These are phyloP conservation scores for Brachionus asplanchnoidis DNA, from an alignment of 1,140 invertebrate species.

Conservation along the genomic window DNA sequence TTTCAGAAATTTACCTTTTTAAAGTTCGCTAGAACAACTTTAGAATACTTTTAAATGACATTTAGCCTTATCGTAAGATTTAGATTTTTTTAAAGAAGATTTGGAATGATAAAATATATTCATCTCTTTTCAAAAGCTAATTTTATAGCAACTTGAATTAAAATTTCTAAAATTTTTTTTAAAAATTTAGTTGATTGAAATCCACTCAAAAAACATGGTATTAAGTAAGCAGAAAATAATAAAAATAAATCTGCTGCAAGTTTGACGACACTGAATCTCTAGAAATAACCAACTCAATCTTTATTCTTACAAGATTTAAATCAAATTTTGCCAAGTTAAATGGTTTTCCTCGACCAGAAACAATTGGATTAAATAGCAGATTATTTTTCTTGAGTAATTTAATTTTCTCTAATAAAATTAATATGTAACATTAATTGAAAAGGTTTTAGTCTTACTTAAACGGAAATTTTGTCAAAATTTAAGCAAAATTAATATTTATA, in stretches of 20 bases:
- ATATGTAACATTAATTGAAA: neutral
- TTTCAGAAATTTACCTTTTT: neutral
- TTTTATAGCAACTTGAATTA: neutral
- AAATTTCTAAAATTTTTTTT: neutral
- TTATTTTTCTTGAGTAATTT: too few relatives aligned
- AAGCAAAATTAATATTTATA: neutral
- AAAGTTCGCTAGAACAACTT: neutral
- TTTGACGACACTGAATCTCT: too few relatives aligned
- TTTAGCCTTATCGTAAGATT: neutral
- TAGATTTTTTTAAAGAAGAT: neutral
- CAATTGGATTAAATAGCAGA: too few relatives aligned
- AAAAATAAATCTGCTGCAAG: too few relatives aligned
- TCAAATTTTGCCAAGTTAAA: too few relatives aligned
- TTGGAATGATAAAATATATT: neutral
- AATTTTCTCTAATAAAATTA: neutral
- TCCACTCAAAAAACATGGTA: too few relatives aligned
- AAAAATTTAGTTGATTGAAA: too few relatives aligned
- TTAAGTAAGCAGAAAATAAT: too few relatives aligned
- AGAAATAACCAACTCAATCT: too few relatives aligned
- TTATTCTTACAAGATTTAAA: too few relatives aligned
- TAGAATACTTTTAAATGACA: neutral
- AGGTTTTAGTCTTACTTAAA: neutral
- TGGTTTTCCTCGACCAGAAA: too few relatives aligned
- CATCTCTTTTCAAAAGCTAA: too few relatives aligned
- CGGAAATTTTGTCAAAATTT: neutral